Evolutionary conservation across 1,140 invertebrate genomes (phyloP).

Genomic region (Drosophila kurseongensis): DNA sequence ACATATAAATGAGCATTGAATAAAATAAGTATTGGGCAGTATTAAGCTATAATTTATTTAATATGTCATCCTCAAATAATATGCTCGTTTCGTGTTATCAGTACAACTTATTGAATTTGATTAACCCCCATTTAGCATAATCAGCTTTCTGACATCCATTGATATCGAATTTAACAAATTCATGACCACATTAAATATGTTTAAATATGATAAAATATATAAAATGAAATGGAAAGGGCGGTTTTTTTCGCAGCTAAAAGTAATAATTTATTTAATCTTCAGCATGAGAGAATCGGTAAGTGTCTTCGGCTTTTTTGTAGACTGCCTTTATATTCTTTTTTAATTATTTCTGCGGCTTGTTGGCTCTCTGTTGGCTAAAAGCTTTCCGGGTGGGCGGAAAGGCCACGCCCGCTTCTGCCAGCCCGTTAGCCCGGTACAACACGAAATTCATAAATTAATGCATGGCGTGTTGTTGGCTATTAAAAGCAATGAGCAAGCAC

Average conservation of each 20-base stretch:
- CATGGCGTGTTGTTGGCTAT: constrained; percentile 81
- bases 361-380: constrained; percentile 58
- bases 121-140: too few species aligned
- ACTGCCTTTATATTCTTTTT: constrained; percentile 39
- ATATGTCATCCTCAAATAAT: too few species aligned
- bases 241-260: constrained; percentile 2
- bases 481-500: constrained; percentile 82
- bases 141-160: too few species aligned
- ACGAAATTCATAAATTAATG: constrained; percentile 80
- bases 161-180: too few species aligned
- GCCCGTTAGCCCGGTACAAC: constrained; percentile 21
- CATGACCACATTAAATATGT: too few species aligned
- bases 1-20: too few species aligned
- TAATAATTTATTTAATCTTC: constrained; percentile 18
- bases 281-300: not conserved
- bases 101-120: too few species aligned
- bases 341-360: constrained; percentile 58
- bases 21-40: too few species aligned
- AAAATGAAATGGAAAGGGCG: not conserved
- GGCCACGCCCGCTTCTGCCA: constrained; percentile 26
- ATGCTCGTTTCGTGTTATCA: too few species aligned
- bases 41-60: too few species aligned
- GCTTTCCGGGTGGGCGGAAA: constrained; percentile 55
- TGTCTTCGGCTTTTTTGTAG: constrained; percentile 19
- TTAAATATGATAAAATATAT: too few species aligned